phyloP scores from a whole-genome alignment of 2,797 vertebrate species.

The Stomatorhinus walkeri region DNA sequence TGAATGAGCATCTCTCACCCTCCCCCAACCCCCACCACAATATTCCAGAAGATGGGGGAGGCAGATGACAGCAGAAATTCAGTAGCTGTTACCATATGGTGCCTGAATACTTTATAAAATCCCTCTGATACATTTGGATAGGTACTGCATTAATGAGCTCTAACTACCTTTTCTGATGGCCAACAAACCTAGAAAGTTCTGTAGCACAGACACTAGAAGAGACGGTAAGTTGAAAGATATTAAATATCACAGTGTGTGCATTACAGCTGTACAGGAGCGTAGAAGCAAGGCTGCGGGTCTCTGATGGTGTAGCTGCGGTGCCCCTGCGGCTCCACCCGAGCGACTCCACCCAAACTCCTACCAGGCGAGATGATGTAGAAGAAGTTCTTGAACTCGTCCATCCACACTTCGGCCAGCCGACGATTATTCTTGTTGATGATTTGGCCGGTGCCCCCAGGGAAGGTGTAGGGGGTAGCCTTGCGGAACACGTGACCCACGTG shows the following conservation, averaged over 20 bases:
- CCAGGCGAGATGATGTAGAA: conserved; percentile 99
- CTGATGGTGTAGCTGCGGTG: background rate
- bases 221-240: background rate
- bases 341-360: conserved; percentile 47
- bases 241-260: background rate
- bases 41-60: background rate
- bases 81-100: background rate
- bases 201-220: background rate
- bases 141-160: background rate
- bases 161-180: background rate
- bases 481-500: conserved; percentile 98
- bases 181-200: background rate
- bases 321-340: no score
- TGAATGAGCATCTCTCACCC: background rate
- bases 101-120: conserved; percentile 20
- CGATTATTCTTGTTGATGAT: conserved; percentile 99
- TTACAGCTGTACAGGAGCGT: no score
- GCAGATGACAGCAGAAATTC: background rate
- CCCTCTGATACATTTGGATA: background rate
- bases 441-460: conserved; percentile 93
- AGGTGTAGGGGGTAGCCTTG: conserved; percentile 96
- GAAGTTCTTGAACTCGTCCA: conserved; percentile 99
- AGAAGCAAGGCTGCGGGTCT: background rate
- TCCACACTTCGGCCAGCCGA: conserved; percentile 95
- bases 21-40: background rate